Conservation (phyloP, 1,140 invertebrate genomes). For the Drosophila parvula region DNA sequence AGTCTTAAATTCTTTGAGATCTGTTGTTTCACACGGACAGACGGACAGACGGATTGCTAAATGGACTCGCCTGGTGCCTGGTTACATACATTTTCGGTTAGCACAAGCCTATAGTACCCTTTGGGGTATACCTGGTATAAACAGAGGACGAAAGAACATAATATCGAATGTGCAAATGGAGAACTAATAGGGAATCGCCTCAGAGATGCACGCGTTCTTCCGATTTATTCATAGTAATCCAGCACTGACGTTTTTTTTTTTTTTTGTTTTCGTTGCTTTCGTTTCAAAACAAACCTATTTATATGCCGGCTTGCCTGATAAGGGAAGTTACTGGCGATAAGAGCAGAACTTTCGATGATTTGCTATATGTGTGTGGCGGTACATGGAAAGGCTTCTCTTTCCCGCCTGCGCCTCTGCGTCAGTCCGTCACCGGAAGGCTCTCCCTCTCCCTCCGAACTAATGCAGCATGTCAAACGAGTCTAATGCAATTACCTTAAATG, state of each 20-base stretch:
- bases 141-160: not conserved
- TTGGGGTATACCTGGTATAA: too few relatives aligned
- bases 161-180: not conserved
- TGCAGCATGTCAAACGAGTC: conserved; percentile 46
- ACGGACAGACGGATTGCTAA: too few relatives aligned
- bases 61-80: too few relatives aligned
- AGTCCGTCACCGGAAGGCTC: not conserved
- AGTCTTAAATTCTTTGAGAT: too few relatives aligned
- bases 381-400: not conserved
- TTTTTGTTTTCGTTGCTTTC: conserved; percentile 4
- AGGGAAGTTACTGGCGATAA: conserved; percentile 2
- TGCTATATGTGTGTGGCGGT: not conserved
- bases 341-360: conserved; percentile 3
- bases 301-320: conserved; percentile 8
- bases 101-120: too few relatives aligned
- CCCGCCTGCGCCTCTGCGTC: not conserved
- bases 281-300: conserved; percentile 27
- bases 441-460: conserved; percentile 9
- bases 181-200: not conserved
- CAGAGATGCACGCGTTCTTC: not conserved
- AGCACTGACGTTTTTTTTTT: not conserved
- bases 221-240: conserved; percentile 1
- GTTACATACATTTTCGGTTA: too few relatives aligned
- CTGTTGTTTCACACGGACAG: too few relatives aligned
- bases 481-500: conserved; percentile 56